Conservation (phyloP, 2,113 vertebrate species). For the Fukomys damarensis region DNA sequence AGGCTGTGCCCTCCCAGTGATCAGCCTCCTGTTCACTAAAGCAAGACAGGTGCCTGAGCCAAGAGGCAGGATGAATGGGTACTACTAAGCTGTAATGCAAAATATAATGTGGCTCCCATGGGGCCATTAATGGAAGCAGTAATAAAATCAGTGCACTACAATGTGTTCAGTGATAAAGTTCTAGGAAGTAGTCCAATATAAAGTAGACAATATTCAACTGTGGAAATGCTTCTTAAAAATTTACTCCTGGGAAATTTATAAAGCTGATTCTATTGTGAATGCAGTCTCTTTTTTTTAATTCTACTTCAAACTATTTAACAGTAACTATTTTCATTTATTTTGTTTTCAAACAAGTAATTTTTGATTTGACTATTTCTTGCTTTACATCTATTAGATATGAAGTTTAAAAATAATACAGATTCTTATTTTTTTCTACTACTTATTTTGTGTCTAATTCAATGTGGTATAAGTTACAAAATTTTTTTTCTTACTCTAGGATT, state of each 20-base stretch:
- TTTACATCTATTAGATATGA: not conserved
- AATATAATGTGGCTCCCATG: not conserved
- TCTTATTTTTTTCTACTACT: not conserved
- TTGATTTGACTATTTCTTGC: not conserved
- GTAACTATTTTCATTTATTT: not conserved
- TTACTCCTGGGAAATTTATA: not conserved
- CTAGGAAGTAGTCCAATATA: not conserved
- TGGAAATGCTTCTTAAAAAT: not conserved
- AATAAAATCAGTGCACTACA: not conserved
- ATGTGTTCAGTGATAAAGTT: not conserved
- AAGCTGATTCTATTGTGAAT: not conserved
- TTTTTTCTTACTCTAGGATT: not conserved
- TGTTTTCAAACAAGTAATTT: slow-evolving; percentile 14
- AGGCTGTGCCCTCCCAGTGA: not conserved
- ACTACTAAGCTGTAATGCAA: not conserved
- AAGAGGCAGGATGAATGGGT: not conserved
- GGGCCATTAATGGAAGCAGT: not conserved
- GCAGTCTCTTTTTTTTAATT: not conserved
- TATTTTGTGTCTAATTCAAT: not conserved
- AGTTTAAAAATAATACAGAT: not conserved
- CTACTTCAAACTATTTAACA: not conserved
- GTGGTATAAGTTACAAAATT: not conserved
- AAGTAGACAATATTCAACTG: not conserved
- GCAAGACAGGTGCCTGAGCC: not conserved
- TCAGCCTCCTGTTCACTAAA: not conserved